Evolutionary conservation across 1,140 invertebrate species (phyloP).

Genomic region (Zaprionus lachaisei): DNA sequence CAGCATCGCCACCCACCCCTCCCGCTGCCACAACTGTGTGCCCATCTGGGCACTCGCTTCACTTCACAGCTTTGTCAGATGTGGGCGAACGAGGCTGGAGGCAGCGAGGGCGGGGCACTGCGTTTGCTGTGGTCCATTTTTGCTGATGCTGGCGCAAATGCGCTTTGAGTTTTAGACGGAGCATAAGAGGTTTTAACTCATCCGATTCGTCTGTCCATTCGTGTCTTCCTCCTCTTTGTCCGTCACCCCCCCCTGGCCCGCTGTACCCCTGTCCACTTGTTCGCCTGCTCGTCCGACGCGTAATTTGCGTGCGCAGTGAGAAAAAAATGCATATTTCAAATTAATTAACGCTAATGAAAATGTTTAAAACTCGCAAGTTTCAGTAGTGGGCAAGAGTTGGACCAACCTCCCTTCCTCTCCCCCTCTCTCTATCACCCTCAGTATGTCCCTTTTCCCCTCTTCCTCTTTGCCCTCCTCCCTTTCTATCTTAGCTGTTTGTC

Average conservation of each 20-base stretch:
- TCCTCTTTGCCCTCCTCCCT: too few relatives aligned
- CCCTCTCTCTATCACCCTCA: not conserved
- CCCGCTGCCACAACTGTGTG: constrained; percentile 10
- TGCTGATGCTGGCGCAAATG: constrained; percentile 71
- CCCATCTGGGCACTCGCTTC: constrained; percentile 46
- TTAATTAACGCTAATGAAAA: constrained; percentile 83
- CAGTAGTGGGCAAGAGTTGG: constrained; percentile 32
- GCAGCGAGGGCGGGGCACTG: not conserved
- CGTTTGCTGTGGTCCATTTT: constrained; percentile 56
- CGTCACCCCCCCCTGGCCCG: not conserved
- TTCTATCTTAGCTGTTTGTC: constrained; percentile 22
- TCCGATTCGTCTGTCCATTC: constrained; percentile 25
- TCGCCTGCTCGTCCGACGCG: constrained; percentile 17
- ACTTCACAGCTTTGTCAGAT: constrained; percentile 49
- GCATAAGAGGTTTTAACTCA: constrained; percentile 68
- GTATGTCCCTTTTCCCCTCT: not conserved
- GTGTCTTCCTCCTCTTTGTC: too few relatives aligned
- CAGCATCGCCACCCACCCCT: constrained; percentile 32
- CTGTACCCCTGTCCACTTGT: not conserved
- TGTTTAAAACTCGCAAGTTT: constrained; percentile 76
- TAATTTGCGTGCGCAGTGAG: constrained; percentile 68
- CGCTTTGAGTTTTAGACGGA: constrained; percentile 72
- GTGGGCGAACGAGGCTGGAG: not conserved
- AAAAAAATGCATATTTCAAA: constrained; percentile 77
- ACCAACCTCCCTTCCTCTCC: not conserved